Evolutionary conservation across 2,888 invertebrate species (phyloP).

Genomic region (Nomada hirtipes): DNA sequence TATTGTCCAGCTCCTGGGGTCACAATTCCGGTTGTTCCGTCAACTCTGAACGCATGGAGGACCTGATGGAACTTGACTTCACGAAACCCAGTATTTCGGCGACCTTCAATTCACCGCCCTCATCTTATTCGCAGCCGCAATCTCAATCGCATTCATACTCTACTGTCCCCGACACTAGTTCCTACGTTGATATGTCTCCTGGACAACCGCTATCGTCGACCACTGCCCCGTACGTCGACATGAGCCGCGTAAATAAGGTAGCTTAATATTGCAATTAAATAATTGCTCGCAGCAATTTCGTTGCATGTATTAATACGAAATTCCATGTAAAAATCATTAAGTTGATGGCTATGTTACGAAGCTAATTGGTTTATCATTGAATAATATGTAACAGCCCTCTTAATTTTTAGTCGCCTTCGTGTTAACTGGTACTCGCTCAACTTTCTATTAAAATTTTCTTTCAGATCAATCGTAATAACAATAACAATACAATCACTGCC

Average conservation of each 20-base stretch:
- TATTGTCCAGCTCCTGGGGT: slow-evolving; percentile 86
- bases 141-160: slow-evolving; percentile 80
- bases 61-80: slow-evolving; percentile 94
- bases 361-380: background rate
- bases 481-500: slow-evolving; percentile 83
- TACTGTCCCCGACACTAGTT: slow-evolving; percentile 83
- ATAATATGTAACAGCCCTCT: background rate
- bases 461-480: slow-evolving; percentile 82
- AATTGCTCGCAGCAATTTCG: too few species aligned
- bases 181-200: slow-evolving; percentile 85
- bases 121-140: slow-evolving; percentile 78
- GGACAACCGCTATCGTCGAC: slow-evolving; percentile 79
- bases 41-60: slow-evolving; percentile 88
- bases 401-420: background rate
- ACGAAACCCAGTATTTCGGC: slow-evolving; percentile 83
- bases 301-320: background rate
- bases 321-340: background rate
- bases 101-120: slow-evolving; percentile 76
- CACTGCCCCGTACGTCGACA: slow-evolving; percentile 82
- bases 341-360: background rate
- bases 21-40: slow-evolving; percentile 84
- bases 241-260: slow-evolving; percentile 82
- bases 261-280: too few species aligned
- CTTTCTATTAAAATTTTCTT: slow-evolving; percentile 41
- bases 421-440: slow-evolving; percentile 6